Conservation (phyloP, 2,797 vertebrate genomes). For the Etheostoma perlongum region DNA sequence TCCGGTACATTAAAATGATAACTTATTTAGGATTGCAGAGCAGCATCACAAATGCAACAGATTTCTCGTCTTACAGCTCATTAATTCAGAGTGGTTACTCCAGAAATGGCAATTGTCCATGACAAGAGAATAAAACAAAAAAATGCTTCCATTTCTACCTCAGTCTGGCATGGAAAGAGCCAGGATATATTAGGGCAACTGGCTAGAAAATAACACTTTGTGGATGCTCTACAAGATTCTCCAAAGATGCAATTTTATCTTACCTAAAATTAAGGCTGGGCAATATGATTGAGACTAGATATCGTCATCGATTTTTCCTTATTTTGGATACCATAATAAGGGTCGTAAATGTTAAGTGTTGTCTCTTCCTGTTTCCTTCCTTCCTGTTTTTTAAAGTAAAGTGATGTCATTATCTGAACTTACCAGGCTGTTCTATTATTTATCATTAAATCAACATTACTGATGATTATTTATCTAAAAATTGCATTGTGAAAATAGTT, state of each 20-base stretch:
- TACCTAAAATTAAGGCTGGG: too few species aligned
- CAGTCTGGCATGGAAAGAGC: slow-evolving; percentile 3
- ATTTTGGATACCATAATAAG: too few species aligned
- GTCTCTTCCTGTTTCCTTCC: too few species aligned
- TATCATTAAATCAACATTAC: too few species aligned
- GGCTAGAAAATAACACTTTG: not conserved
- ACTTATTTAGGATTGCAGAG: slow-evolving; percentile 27
- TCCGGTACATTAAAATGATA: slow-evolving; percentile 2
- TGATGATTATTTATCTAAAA: too few species aligned
- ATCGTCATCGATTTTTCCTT: too few species aligned
- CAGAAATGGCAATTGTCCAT: slow-evolving; percentile 37
- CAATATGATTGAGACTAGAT: too few species aligned
- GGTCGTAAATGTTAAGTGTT: too few species aligned
- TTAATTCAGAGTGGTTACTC: slow-evolving; percentile 46
- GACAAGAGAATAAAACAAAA: slow-evolving; percentile 7
- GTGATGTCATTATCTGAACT: too few species aligned
- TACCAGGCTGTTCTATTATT: too few species aligned
- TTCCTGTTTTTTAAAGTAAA: too few species aligned
- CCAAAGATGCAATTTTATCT: not conserved
- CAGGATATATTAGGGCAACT: not conserved
- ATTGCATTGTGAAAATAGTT: too few species aligned
- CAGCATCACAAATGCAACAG: slow-evolving; percentile 24
- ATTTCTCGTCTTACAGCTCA: slow-evolving; percentile 48
- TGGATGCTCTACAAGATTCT: not conserved
- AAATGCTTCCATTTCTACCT: slow-evolving; percentile 11